Evolutionary conservation across 2,888 invertebrate genomes (phyloP), one percentile per base, ranked within the genome.

Genomic region (Drosophila prostipennis): DNA sequence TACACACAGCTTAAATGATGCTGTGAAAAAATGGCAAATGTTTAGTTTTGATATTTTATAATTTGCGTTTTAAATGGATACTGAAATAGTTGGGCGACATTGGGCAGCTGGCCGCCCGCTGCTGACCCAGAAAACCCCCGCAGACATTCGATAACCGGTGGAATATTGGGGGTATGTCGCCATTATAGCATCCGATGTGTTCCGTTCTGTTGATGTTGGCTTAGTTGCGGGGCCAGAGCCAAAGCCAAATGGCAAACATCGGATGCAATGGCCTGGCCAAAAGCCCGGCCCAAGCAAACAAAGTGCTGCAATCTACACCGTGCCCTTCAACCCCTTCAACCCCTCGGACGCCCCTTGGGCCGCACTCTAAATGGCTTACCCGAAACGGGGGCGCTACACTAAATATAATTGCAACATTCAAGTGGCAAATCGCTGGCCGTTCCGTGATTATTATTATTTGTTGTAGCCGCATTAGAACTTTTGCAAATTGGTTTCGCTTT

Each of bases 331-430:
- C 29, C 29, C 29, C 29, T 29, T 26, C 23, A 4, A 23, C 32
- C 32, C 32, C 8, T n/a, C 10, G 32, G 10, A 10, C 10, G 16
- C 42, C 53, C 16, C 48, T 16, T n/a, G 32, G 13, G 23, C 23
- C 16, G 29, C 11, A 23, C 16, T 48, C 46, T 14, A 34, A 65
- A 65, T 26, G 64, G 64, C 45, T 65, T 65, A 65, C 16, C 37
- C 53, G 45, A 32, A 53, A 39, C 34, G 37, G 48, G 57, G 63
- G 54, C 51, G 16, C 39, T 49, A 14, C 67, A 58, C 79, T 63
- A 65, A 81, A 81, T 80, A 81, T 80, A 86, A 82, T 86, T 80
- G 86, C 55, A 75, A 75, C 46, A 69, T 80, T 86, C 75, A 77
- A 77, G 78, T 61, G 74, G 80, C 77, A 74, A 81, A 82, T 85